Evolutionary conservation across 1,140 invertebrate species (phyloP).

Genomic region (Aphelinus certus): DNA sequence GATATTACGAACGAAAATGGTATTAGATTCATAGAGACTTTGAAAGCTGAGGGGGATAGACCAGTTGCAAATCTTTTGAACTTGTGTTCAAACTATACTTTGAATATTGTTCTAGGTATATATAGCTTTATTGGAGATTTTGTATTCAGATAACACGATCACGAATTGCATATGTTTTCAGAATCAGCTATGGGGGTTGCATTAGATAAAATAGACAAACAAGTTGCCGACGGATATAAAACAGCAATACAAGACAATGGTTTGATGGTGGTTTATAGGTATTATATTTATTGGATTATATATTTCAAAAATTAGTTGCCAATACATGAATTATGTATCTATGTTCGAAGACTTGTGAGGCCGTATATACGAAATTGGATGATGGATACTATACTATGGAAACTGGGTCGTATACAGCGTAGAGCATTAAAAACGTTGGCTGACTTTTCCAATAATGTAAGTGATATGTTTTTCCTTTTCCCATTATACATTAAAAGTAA

Average conservation of each 20-base stretch:
- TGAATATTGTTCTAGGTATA: constrained; percentile 83
- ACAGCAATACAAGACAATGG: constrained; percentile 64
- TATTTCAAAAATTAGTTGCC: background rate
- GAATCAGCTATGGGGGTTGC: constrained; percentile 85
- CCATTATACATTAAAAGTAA: too few relatives aligned
- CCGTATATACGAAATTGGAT: constrained; percentile 71
- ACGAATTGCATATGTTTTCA: background rate
- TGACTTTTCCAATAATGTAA: too few relatives aligned
- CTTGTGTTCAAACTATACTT: constrained; percentile 75
- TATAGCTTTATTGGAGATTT: constrained; percentile 16
- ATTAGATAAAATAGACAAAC: constrained; percentile 65
- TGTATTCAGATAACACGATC: background rate
- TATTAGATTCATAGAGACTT: constrained; percentile 41
- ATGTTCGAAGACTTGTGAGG: constrained; percentile 62
- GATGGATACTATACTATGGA: constrained; percentile 64
- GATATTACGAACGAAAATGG: constrained; percentile 49
- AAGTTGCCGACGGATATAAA: constrained; percentile 67
- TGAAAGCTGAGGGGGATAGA: constrained; percentile 53
- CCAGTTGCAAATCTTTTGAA: constrained; percentile 70
- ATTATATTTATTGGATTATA: background rate
- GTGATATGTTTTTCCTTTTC: too few relatives aligned
- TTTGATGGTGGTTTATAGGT: constrained; percentile 41
- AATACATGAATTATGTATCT: constrained; percentile 6
- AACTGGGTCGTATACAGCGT: constrained; percentile 62
- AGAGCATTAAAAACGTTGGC: too few relatives aligned